These are phyloP conservation scores for Typhlomys cinereus DNA, from an alignment of 2,113 vertebrate genomes.

Conservation along the genomic window DNA sequence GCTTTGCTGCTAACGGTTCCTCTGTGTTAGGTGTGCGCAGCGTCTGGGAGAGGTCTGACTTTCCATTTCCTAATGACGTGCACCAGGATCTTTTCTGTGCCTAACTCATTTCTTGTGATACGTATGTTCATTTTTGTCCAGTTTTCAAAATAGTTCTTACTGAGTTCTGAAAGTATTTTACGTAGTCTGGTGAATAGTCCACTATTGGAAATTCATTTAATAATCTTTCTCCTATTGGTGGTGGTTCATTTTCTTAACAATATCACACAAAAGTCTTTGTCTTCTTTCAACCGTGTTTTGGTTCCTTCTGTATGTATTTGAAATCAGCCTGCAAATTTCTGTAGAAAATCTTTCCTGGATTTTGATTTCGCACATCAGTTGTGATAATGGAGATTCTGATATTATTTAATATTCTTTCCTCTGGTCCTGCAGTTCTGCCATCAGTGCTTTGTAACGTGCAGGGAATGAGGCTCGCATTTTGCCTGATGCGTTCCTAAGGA, in stretches of 20 bases:
- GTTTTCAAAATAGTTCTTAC: slow-evolving; percentile 50
- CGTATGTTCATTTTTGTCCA: background rate
- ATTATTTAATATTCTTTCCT: slow-evolving; percentile 15
- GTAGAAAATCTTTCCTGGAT: background rate
- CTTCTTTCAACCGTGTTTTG: slow-evolving; percentile 31
- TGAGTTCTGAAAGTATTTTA: slow-evolving; percentile 33
- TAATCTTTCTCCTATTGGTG: background rate
- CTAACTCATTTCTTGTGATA: too few species aligned
- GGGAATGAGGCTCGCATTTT: slow-evolving; percentile 33
- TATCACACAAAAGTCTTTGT: background rate
- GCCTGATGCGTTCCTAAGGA: background rate
- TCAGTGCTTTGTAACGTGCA: background rate
- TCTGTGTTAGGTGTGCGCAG: background rate
- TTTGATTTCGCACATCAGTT: slow-evolving; percentile 32
- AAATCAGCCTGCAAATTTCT: background rate
- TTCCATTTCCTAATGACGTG: background rate
- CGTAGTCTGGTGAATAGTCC: background rate
- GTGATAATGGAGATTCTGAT: background rate
- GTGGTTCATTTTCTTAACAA: slow-evolving; percentile 22
- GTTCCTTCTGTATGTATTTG: background rate
- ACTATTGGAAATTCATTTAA: background rate
- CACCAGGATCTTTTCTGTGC: background rate
- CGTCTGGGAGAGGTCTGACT: background rate
- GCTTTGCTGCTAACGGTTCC: background rate
- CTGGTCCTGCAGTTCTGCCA: background rate